These are phyloP conservation scores for Noturus placidus DNA, from an alignment of 2,113 vertebrate species.

Conservation along the genomic window DNA sequence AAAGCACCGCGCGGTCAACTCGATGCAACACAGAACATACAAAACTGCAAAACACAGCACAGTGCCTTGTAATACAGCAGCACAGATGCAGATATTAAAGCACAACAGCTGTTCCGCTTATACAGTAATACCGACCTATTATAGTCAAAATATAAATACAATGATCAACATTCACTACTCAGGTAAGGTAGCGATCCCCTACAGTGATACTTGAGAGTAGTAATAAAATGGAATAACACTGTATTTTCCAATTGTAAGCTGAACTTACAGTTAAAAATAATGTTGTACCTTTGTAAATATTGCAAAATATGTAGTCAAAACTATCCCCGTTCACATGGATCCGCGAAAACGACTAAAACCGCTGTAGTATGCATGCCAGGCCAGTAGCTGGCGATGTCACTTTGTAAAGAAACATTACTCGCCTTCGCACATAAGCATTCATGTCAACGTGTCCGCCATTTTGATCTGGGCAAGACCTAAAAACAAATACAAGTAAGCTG, in stretches of 20 bases:
- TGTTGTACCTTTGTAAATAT: not conserved
- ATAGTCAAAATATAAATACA: not conserved
- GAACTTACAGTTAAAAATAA: not conserved
- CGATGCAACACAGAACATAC: not conserved
- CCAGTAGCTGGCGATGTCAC: too few relatives aligned
- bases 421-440: too few relatives aligned
- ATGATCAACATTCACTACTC: not conserved
- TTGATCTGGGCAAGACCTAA: too few relatives aligned
- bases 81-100: not conserved
- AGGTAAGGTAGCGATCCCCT: not conserved
- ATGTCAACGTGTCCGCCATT: too few relatives aligned
- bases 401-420: too few relatives aligned
- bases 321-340: too few relatives aligned
- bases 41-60: not conserved
- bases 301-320: not conserved
- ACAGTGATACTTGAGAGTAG: not conserved
- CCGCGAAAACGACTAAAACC: too few relatives aligned
- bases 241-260: not conserved
- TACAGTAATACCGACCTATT: not conserved
- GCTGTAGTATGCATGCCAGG: too few relatives aligned
- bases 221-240: not conserved
- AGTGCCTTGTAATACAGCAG: not conserved
- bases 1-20: not conserved
- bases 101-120: not conserved
- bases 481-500: too few relatives aligned